Conservation (phyloP, 1,140 invertebrate species). For the Drosophila paulistorum region DNA sequence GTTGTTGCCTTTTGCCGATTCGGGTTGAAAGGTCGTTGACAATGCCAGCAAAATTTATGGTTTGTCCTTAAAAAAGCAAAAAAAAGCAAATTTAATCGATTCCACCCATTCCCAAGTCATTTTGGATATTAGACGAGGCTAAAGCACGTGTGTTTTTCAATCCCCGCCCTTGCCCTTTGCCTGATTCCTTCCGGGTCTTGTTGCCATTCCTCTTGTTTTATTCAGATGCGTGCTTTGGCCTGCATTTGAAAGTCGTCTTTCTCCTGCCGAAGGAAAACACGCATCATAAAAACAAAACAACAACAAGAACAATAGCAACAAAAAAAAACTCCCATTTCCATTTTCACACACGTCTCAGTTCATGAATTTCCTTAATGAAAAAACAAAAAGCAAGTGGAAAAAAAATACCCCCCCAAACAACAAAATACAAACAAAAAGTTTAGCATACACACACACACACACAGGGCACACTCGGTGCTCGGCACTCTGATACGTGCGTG, state of each 20-base stretch:
- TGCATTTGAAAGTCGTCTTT: constrained; percentile 30
- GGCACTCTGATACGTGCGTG: constrained; percentile 38
- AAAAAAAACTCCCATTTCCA: background rate
- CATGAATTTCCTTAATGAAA: constrained; percentile 74
- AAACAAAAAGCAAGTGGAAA: constrained; percentile 13
- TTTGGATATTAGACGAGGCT: constrained; percentile 42
- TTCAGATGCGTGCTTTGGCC: constrained; percentile 34
- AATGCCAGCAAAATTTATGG: constrained; percentile 70
- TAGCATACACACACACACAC: constrained; percentile 20
- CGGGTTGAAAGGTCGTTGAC: constrained; percentile 67
- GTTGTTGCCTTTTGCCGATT: constrained; percentile 25
- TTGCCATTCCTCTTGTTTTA: constrained; percentile 33
- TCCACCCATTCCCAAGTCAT: constrained; percentile 31
- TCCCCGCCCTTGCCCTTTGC: background rate
- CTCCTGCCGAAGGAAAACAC: background rate
- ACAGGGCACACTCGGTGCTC: constrained; percentile 11
- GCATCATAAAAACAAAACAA: constrained; percentile 27
- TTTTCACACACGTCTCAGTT: constrained; percentile 39
- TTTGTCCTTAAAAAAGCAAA: constrained; percentile 54
- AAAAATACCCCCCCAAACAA: background rate
- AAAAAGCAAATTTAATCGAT: constrained; percentile 69
- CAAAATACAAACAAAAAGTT: constrained; percentile 15
- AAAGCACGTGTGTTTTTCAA: constrained; percentile 3
- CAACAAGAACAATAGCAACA: too few relatives aligned
- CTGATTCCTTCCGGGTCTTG: background rate